Conservation (phyloP, 2,797 vertebrate genomes). For the Molossus alvarezi region DNA sequence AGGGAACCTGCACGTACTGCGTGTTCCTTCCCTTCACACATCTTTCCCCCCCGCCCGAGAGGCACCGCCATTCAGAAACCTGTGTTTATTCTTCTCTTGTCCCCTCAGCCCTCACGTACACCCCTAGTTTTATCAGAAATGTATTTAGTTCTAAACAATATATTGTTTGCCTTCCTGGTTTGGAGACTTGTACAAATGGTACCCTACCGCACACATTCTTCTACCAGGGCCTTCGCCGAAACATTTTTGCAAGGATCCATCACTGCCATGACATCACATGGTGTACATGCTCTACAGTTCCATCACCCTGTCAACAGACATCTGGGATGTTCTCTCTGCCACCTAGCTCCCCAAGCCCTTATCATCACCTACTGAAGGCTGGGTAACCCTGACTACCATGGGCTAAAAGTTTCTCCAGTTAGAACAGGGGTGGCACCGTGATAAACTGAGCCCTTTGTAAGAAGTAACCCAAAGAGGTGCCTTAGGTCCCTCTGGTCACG, state of each 20-base stretch:
- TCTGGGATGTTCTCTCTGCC: neutral
- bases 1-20: neutral
- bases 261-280: neutral
- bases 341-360: neutral
- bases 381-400: neutral
- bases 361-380: neutral
- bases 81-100: neutral
- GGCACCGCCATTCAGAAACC: neutral
- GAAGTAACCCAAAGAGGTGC: neutral
- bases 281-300: neutral
- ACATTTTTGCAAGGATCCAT: neutral
- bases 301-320: neutral
- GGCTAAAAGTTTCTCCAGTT: neutral
- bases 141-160: slow-evolving; percentile 22
- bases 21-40: neutral
- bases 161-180: neutral
- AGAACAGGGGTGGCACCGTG: neutral
- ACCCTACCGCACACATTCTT: neutral
- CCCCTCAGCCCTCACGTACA: fast-evolving
- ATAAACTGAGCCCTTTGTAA: neutral
- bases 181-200: slow-evolving; percentile 17
- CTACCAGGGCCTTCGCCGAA: neutral
- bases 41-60: neutral
- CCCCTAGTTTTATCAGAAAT: neutral
- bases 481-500: neutral